phyloP scores from a whole-genome alignment of 2,113 vertebrate genomes.

The Globicephala melas region DNA sequence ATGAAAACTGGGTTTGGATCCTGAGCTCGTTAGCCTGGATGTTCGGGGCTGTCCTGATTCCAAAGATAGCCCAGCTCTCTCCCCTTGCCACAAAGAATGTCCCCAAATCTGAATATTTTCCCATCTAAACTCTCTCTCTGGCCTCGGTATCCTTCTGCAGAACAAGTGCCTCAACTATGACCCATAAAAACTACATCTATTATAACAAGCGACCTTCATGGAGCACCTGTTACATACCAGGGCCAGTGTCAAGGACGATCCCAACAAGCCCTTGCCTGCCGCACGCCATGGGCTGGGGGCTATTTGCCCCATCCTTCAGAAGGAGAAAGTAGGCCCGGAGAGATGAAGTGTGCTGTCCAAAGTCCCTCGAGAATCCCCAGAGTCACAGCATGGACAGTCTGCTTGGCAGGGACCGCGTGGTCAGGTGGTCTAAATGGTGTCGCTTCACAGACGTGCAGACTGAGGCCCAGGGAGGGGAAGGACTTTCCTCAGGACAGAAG shows the following conservation, averaged over 20 bases:
- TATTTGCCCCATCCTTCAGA: background rate
- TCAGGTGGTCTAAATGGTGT: background rate
- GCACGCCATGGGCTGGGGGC: rapidly evolving
- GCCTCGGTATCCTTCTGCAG: background rate
- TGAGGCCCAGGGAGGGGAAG: background rate
- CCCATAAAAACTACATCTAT: background rate
- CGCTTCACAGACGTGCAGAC: background rate
- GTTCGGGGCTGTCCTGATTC: background rate
- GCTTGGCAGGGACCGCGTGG: background rate
- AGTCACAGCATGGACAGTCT: background rate
- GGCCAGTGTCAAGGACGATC: rapidly evolving
- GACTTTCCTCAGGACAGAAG: background rate
- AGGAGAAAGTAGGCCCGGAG: background rate
- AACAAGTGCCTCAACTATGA: background rate
- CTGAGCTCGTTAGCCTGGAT: background rate
- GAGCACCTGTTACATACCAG: background rate
- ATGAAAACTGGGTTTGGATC: background rate
- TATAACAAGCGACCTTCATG: background rate
- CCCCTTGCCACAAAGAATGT: background rate
- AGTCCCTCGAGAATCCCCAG: background rate
- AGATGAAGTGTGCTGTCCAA: background rate
- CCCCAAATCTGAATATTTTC: background rate
- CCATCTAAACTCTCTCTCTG: background rate
- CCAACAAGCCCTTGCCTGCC: too few relatives aligned
- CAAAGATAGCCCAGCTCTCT: background rate